Percentiles rank a stretch among this genome's conserved stretches.
Conservation (phyloP, 2,888 invertebrate species). For the Phortica okadai region DNA sequence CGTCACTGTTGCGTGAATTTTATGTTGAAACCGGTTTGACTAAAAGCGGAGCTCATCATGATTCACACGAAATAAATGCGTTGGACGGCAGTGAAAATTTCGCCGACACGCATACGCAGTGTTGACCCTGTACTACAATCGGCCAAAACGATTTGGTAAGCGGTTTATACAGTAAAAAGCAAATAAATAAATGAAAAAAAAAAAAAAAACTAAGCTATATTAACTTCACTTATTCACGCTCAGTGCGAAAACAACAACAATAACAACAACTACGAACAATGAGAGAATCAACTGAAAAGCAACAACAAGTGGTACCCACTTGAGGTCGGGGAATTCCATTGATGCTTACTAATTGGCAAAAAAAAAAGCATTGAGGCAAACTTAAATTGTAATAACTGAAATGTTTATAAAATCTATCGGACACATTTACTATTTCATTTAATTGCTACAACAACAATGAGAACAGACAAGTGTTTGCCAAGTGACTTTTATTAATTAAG, state of each 20-base stretch:
- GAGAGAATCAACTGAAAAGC: too few species aligned
- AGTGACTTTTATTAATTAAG: too few species aligned
- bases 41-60: background rate
- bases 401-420: background rate
- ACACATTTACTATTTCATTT: too few species aligned
- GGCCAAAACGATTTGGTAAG: background rate
- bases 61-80: slow-evolving; percentile 23
- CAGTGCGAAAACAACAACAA: background rate
- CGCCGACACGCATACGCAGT: slow-evolving; percentile 47
- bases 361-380: background rate
- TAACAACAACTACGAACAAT: background rate
- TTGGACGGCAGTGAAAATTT: background rate
- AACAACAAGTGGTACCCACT: slow-evolving; percentile 1
- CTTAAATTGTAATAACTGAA: background rate
- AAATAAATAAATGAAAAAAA: background rate
- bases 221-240: background rate
- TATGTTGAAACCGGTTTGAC: slow-evolving; percentile 4
- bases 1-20: slow-evolving; percentile 26
- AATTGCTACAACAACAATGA: too few species aligned
- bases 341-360: background rate
- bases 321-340: slow-evolving; percentile 19
- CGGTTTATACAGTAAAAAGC: background rate
- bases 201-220: background rate
- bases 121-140: slow-evolving; percentile 58
- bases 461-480: too few species aligned